These are phyloP conservation scores for Caiman crocodilus DNA, from an alignment of 2,797 vertebrate species.

Conservation along the genomic window DNA sequence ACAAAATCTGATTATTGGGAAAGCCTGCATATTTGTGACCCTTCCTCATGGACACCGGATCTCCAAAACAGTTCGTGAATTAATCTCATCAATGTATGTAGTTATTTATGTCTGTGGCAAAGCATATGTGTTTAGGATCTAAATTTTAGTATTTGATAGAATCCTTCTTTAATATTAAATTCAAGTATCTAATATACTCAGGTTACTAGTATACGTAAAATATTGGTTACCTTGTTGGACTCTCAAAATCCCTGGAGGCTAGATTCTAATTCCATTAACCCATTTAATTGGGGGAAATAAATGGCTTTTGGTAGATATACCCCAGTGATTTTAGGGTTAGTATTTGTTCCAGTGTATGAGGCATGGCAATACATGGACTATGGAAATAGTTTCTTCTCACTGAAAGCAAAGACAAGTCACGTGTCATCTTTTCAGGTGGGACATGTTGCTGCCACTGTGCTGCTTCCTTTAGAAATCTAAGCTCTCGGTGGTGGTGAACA, in stretches of 20 bases:
- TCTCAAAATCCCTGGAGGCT: constrained; percentile 3
- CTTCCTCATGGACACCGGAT: constrained; percentile 2
- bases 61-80: constrained; percentile 31
- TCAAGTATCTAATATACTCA: constrained; percentile 33
- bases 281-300: constrained; percentile 34
- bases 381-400: not conserved
- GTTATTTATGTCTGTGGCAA: constrained; percentile 55
- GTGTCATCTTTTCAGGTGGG: not conserved
- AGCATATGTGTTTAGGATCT: constrained; percentile 20
- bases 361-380: accelerated
- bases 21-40: not conserved
- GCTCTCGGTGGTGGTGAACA: not conserved
- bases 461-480: not conserved
- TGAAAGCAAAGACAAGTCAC: not conserved
- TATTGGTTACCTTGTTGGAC: constrained; percentile 66
- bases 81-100: constrained; percentile 8
- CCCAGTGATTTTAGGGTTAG: not conserved
- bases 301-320: not conserved
- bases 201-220: constrained; percentile 57
- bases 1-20: not conserved
- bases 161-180: constrained; percentile 67
- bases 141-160: constrained; percentile 58
- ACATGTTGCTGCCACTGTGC: not conserved
- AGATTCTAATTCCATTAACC: constrained; percentile 21
- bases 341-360: not conserved